Base-by-base conservation (phyloP, 2,113 vertebrate genomes). In the Acanthochromis polyacanthus region DNA sequence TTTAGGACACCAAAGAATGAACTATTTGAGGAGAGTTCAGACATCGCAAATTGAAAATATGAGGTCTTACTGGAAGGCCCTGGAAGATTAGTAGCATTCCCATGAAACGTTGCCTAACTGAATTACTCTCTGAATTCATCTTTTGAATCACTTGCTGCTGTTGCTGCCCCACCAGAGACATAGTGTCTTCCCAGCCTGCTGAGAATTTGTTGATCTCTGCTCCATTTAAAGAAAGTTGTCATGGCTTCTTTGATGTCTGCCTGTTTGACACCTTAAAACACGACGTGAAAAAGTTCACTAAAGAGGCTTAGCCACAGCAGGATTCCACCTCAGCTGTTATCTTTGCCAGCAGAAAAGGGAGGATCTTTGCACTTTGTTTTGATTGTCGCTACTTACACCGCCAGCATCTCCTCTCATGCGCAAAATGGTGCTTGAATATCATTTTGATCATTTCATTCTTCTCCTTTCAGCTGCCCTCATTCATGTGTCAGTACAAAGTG, bases 401-500 rank as follows among this genome's bases (percentile, higher is more conserved):
- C 86, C 87, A 53, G 83, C 82, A 90, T 91, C 90, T 93, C 87
- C 83, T 19, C 73, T 87, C 92, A 86, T 83, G 92, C 78, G 52
- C 68, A 73, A 92, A 91, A 93, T 75, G 78, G 67, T 75, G 86
- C 86, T 88, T 85, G 88, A 90, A 89, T 85, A 89, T 90, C 73
- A 56, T 87, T 92, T 89, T 64, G 65, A 88, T 87, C 74, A 86
- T 88, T 86, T 91, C 78, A 85, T 88, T 80, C 83, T 60, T 90
- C 62, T 84, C 82, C 83, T 83, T 85, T 91, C 89, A 87, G 71
- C 80, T 59, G 81, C 88, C 80, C 84, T 82, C 82, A 90, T 90
- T 90, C 83, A 80, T 88, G 83, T 78, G 86, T 91, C 88, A 88
- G 86, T 81, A 89, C 90, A 91, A 91, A 90, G 88, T 91, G 85